Base-by-base conservation (phyloP, 2,888 invertebrate genomes). In the Drosophila ustulata region DNA sequence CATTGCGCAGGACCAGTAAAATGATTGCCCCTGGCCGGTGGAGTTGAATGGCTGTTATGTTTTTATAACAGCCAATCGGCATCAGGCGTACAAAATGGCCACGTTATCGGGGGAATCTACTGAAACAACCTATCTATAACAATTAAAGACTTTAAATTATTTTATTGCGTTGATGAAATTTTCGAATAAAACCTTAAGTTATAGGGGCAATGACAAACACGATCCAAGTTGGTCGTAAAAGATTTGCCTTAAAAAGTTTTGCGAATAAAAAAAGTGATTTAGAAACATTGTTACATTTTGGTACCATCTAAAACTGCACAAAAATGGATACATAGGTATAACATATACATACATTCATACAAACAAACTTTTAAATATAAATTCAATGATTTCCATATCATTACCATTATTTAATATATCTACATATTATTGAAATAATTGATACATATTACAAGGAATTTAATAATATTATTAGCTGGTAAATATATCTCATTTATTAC, bases 1-100 rank as follows among this genome's bases (percentile, higher is more conserved):
- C 68, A 89, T 18, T 85, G 85, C 85, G 85, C 85, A 89, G 72
- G 72, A 75, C 73, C 67, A 71, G 58, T 37, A 52, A 34, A 52
- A 23, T 18, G 25, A 9, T 30, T 32, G 37, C 34, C 25, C 9
- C 11, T 3, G 9, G 9, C 25, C 13, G 59, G 34, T 37, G 34
- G 25, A 43, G 65, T 65, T 41, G 46, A 51, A 63, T 50, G 68
- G 32, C 66, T 69, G 64, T 62, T 68, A 39, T 46, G 41, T 50
- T 61, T 52, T 50, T 51, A 45, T 53, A 57, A 53, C 72, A 89
- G 89, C 85, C 90, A 85, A 89, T 85, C 89, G 68, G 71, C 61
- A 32, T 26, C 61, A 34, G 43, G 50, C 71, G 52, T 39, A 83
- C 78, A 86, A 89, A 86, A 89, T 86, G 85, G 85, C 89, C 13